Percentiles rank a stretch among this genome's conserved stretches.
Conservation (phyloP, 30 jellyfish, hydroid and myxozoan species). For the Turritopsis dohrnii region DNA sequence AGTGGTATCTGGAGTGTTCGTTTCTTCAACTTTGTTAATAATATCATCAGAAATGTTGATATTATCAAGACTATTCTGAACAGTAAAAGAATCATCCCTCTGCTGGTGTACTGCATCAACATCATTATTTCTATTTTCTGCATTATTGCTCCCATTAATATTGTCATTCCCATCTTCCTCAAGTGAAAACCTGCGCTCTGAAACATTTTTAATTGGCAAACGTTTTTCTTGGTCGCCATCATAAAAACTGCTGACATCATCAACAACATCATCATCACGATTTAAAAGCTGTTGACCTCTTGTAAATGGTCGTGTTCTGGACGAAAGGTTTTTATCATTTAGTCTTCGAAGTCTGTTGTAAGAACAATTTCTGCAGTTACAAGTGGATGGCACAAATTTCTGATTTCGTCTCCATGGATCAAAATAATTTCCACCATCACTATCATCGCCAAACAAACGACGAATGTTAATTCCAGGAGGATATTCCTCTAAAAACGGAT, state of each 20-base stretch:
- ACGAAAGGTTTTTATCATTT: neutral
- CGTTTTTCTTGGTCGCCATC: neutral
- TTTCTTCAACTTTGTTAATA: neutral
- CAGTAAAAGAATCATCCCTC: neutral
- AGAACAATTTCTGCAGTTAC: neutral
- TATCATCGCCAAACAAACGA: neutral
- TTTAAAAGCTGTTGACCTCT: neutral
- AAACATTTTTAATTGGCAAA: neutral
- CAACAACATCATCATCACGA: constrained; percentile 10
- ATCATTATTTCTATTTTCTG: too few species aligned
- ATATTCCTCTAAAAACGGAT: neutral
- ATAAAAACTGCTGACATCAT: neutral
- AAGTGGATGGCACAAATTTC: neutral
- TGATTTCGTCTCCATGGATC: neutral
- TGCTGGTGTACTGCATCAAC: neutral
- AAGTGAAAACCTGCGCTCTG: neutral
- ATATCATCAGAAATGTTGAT: neutral
- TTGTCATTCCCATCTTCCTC: neutral
- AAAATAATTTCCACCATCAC: neutral
- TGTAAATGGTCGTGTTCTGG: neutral
- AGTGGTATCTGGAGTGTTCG: neutral
- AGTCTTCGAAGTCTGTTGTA: neutral
- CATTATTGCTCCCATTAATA: neutral
- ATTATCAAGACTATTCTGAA: neutral
- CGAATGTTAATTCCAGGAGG: neutral